Base-by-base conservation (phyloP, 2,888 invertebrate species). In the Oligia latruncula region DNA sequence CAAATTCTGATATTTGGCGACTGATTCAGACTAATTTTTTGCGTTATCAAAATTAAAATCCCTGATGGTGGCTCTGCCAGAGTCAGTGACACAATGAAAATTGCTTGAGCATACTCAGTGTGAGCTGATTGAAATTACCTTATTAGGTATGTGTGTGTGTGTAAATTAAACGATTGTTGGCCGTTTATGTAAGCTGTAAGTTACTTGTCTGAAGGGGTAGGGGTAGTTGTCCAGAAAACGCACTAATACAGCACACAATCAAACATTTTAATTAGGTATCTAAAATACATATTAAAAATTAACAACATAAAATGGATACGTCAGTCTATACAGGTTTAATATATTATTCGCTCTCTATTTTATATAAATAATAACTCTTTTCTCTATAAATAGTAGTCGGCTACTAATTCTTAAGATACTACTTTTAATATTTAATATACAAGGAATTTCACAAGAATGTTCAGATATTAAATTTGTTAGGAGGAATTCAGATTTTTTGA, bases 261-360 rank as follows among this genome's bases (percentile, higher is more conserved):
- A 89, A 93, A 92, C 91, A 90, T 92, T 77, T 92, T 93, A 92
- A 88, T 93, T n/a, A 43, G 9, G 43, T 43, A 81, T 91, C 90
- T 92, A 90, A 92, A 92, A 90, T 90, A 91, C 88, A 91, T 89
- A 84, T 88, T 88, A 88, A 88, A 90, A 90, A 90, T 86, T 88
- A 90, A 91, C 89, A 89, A 89, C 87, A 91, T 89, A 88, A 85
- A 87, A 88, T 90, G 92, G 87, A 92, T 91, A 91, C 87, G 90
- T 92, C 93, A 93, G 93, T 93, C 92, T 92, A 92, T 90, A 90
- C 90, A 91, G 87, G 89, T 90, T 90, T 89, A 88, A 90, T 90
- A 90, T 90, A 90, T 90, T 90, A 90, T 88, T 92, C 89, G 88
- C 89, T 91, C 84, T 91, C 89, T 90, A 92, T 90, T 89, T 90